phyloP scores from a whole-genome alignment of 2,113 vertebrate species.

The Hypocryptadius cinnamomeus region DNA sequence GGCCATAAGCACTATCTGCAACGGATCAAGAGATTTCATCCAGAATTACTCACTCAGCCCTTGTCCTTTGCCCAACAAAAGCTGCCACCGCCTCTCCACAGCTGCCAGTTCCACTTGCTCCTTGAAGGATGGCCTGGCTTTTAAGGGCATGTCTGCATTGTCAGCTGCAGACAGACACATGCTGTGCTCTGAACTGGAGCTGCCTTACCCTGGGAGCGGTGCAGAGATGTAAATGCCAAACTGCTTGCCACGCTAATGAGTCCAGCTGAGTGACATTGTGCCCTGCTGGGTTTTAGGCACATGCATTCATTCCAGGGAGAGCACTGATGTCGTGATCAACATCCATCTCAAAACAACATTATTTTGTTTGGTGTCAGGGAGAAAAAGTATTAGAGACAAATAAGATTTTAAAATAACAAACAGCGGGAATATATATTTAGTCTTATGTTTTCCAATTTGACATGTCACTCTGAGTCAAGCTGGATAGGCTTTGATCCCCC shows the following conservation, averaged over 20 bases:
- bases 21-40: not conserved
- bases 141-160: not conserved
- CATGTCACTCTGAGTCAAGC: not conserved
- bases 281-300: not conserved
- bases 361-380: not conserved
- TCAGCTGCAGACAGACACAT: not conserved
- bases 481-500: not conserved
- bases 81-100: not conserved
- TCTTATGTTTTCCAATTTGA: constrained; percentile 3
- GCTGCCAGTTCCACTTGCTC: not conserved
- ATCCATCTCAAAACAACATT: constrained; percentile 5
- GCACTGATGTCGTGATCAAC: not conserved
- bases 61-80: not conserved
- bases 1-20: not conserved
- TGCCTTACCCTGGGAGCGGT: not conserved
- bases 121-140: constrained; percentile 5
- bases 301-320: not conserved
- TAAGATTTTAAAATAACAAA: constrained; percentile 8
- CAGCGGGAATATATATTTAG: not conserved
- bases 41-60: not conserved
- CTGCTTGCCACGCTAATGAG: constrained; percentile 5
- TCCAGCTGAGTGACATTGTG: constrained; percentile 21
- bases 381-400: constrained; percentile 7
- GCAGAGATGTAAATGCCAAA: not conserved
- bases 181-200: not conserved